Evolutionary conservation across 2,797 vertebrate species (phyloP), one percentile per base, ranked within the genome.

Genomic region (Psittacula derbiana): DNA sequence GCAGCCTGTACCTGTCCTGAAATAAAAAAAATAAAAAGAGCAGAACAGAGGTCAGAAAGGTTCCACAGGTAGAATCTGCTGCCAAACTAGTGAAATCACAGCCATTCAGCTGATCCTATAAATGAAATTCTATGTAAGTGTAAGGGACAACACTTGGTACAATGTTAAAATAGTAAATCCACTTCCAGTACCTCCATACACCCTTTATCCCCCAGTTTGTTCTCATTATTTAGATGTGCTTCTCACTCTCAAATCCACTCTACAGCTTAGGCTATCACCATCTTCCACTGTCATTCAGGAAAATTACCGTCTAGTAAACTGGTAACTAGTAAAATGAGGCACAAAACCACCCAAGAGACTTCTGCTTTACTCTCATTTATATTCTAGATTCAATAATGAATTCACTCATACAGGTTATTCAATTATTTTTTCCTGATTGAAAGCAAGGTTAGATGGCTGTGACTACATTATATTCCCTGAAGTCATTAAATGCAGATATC

Each of bases 61-160:
- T 44, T 86, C 61, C 49, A 72, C 20, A 53, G 78, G 55, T 74
- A 28, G 36, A 41, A 66, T 44, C 65, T 81, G 53, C 70, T 80
- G 62, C 65, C 53, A 91, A 33, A 91, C 43, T 50, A 65, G n/a
- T 65, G 53, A 91, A 91, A 91, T 80, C 28, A 61, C 65, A 88
- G 55, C 40, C 70, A 88, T 85, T 92, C 80, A 91, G 62, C 40
- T 86, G 91, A 86, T 23, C 55, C 40, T 88, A 41, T 44, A 86
- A 90, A 91, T 80, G 33, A 91, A 85, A 86, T 70, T 67, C 69
- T 86, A 71, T 82, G 90, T 40, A 83, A 89, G 61, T 75, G 46
- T n/a, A 91, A 80, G 41, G 53, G 43, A 89, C 69, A 86, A 66
- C 28, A 41, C 64, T 66, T 66, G 40, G 33, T 91, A 80, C n/a